Conservation (phyloP, 1,140 invertebrate species). For the Hycleus phaleratus region DNA sequence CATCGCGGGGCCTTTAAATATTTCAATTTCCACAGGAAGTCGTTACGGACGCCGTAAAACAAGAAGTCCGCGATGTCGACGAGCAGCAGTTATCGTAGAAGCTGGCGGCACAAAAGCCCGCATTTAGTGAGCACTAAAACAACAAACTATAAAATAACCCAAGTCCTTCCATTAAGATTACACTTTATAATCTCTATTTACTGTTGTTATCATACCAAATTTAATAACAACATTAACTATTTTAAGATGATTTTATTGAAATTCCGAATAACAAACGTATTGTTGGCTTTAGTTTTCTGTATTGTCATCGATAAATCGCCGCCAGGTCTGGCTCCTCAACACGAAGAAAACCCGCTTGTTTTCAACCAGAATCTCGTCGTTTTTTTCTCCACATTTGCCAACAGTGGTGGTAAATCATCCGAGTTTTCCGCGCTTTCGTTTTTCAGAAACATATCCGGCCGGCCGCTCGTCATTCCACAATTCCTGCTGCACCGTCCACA, state of each 20-base stretch:
- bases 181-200: conserved; percentile 20
- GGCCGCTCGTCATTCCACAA: conserved; percentile 17
- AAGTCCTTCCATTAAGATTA: conserved; percentile 24
- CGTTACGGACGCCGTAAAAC: conserved; percentile 20
- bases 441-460: conserved; percentile 4
- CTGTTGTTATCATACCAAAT: conserved; percentile 14
- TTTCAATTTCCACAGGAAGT: conserved; percentile 21
- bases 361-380: too few species aligned
- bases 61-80: conserved; percentile 11
- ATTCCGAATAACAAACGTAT: too few species aligned
- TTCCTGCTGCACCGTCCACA: conserved; percentile 11
- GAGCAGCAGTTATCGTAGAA: conserved; percentile 13
- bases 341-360: too few species aligned
- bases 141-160: conserved; percentile 21
- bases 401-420: too few species aligned
- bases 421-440: not conserved
- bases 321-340: too few species aligned
- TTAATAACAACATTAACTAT: too few species aligned
- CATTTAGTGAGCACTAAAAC: conserved; percentile 23
- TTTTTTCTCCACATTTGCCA: too few species aligned
- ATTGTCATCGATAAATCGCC: too few species aligned
- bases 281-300: too few species aligned
- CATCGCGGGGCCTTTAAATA: conserved; percentile 19
- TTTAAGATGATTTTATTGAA: too few species aligned
- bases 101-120: conserved; percentile 4